Percentiles rank a stretch among this genome's conserved stretches.
Evolutionary conservation across 1,140 invertebrate genomes (phyloP).

Genomic region (Drosophila kikkawai): DNA sequence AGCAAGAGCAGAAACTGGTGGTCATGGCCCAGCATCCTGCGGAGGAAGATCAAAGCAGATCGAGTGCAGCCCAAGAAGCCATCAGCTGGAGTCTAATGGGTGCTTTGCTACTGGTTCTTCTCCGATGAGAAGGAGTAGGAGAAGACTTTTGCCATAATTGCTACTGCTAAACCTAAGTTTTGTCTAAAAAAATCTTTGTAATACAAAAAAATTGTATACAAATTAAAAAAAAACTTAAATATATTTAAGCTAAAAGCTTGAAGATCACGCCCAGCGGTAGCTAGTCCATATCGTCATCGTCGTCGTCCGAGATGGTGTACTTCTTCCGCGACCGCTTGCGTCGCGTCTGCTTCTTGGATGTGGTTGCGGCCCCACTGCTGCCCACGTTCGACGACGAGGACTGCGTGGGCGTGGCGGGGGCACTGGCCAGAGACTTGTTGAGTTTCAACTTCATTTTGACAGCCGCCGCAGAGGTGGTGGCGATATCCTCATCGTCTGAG

Average conservation of each 20-base stretch:
- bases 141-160: conserved; percentile 41
- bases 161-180: conserved; percentile 40
- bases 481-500: conserved; percentile 87
- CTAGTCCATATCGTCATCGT: conserved; percentile 89
- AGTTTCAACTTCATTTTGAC: conserved; percentile 89
- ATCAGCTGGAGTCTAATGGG: conserved; percentile 37
- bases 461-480: conserved; percentile 86
- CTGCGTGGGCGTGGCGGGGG: conserved; percentile 76
- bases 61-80: conserved; percentile 8
- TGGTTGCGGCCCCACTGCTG: conserved; percentile 68
- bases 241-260: too few species aligned
- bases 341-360: conserved; percentile 85
- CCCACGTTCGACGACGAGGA: conserved; percentile 52
- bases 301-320: conserved; percentile 90
- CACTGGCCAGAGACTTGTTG: conserved; percentile 75
- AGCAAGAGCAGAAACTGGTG: conserved; percentile 63
- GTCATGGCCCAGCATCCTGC: conserved; percentile 63
- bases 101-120: conserved; percentile 14
- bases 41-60: conserved; percentile 11
- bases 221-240: too few species aligned
- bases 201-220: conserved; percentile 14
- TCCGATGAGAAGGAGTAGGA: conserved; percentile 6
- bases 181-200: conserved; percentile 15
- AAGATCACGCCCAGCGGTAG: conserved; percentile 80
- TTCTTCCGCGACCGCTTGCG: conserved; percentile 89